Percentiles rank a stretch among this genome's conserved stretches.
Evolutionary conservation across 1,140 invertebrate species (phyloP).

Genomic region (Thaumetopoea pityocampa): DNA sequence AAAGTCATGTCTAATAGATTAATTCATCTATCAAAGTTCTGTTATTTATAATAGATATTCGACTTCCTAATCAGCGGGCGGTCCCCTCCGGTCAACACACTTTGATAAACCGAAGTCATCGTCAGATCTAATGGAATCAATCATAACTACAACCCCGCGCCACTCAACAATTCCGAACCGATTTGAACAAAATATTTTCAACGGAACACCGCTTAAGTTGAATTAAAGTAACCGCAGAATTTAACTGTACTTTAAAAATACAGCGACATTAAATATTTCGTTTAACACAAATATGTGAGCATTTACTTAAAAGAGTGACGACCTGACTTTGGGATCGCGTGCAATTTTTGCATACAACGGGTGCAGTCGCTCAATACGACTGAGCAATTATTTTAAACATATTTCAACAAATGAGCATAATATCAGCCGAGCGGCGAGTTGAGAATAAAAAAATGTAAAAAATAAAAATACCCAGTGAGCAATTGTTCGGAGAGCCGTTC

Average conservation of each 20-base stretch:
- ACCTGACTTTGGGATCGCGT: conserved; percentile 52
- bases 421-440: conserved; percentile 58
- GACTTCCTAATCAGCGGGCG: conserved; percentile 55
- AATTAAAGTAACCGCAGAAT: conserved; percentile 19
- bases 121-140: conserved; percentile 66
- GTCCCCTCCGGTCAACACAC: conserved; percentile 61
- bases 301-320: conserved; percentile 60
- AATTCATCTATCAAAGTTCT: conserved; percentile 19
- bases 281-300: conserved; percentile 71
- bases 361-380: conserved; percentile 52
- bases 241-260: conserved; percentile 43
- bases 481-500: conserved; percentile 37
- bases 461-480: conserved; percentile 44
- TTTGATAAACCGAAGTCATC: conserved; percentile 68
- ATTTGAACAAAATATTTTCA: conserved; percentile 22
- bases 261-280: too few species aligned
- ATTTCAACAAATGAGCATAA: conserved; percentile 75
- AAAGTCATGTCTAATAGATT: conserved; percentile 31
- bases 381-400: conserved; percentile 74
- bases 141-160: conserved; percentile 56
- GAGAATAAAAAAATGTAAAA: conserved; percentile 46
- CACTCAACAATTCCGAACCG: conserved; percentile 23
- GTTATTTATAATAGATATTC: conserved; percentile 24
- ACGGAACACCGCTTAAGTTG: conserved; percentile 8
- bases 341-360: conserved; percentile 65